A percentile compares a stretch with the other conserved stretches of the same genome.
phyloP scores from a whole-genome alignment of 2,797 vertebrate genomes.

The Tamandua tetradactyla region DNA sequence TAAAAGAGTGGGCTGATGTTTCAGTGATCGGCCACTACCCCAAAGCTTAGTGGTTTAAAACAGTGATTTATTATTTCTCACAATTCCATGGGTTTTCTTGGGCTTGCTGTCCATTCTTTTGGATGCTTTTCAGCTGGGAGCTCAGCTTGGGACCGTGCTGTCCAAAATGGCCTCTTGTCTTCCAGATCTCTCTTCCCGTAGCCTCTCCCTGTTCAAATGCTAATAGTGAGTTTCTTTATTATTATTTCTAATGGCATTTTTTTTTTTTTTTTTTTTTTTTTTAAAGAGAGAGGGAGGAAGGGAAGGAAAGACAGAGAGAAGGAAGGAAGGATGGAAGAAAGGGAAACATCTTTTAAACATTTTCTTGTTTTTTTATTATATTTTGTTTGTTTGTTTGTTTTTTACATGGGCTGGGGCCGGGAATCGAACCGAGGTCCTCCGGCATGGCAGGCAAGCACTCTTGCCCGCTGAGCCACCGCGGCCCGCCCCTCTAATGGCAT shows the following conservation, averaged over 20 bases:
- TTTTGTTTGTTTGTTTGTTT: too few relatives aligned
- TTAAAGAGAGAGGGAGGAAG: too few relatives aligned
- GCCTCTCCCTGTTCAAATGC: neutral
- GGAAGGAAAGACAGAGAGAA: too few relatives aligned
- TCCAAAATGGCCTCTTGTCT: neutral
- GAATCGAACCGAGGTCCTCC: too few relatives aligned
- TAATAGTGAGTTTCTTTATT: neutral
- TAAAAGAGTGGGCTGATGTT: neutral
- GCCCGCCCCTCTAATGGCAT: neutral
- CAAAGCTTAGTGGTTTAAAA: neutral
- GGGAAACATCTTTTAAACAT: too few relatives aligned
- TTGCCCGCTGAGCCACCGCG: too few relatives aligned
- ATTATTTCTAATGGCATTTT: neutral
- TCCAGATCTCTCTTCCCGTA: neutral
- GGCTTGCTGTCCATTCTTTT: neutral
- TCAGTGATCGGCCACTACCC: neutral
- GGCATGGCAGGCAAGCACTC: too few relatives aligned
- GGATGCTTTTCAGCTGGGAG: neutral
- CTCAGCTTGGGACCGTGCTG: neutral
- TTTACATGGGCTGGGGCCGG: too few relatives aligned
- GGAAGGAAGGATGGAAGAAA: too few relatives aligned
- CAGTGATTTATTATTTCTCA: neutral
- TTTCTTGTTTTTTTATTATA: too few relatives aligned
- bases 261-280: too few relatives aligned
- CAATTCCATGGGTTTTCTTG: neutral